Percentiles rank a stretch among this genome's conserved stretches.
phyloP scores from a whole-genome alignment of 2,888 invertebrate species.

The Hoplodrina blanda region DNA sequence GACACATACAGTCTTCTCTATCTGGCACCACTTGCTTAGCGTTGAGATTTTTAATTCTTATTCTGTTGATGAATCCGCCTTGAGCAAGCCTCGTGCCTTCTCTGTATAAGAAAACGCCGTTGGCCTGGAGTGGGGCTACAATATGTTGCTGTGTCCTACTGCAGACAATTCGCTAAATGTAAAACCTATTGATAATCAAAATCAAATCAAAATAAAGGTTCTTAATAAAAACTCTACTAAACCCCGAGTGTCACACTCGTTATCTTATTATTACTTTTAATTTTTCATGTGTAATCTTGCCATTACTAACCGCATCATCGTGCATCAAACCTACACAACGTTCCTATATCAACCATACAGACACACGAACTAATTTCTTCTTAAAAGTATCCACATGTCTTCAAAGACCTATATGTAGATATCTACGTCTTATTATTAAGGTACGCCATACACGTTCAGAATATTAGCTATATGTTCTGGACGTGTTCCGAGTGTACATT shows the following conservation, averaged over 20 bases:
- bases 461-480: constrained; percentile 35
- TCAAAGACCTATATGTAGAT: background rate
- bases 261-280: too few relatives aligned
- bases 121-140: too few relatives aligned
- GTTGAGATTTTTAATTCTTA: background rate
- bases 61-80: too few relatives aligned
- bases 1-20: constrained; percentile 3
- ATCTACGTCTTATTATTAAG: constrained; percentile 63
- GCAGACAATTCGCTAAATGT: too few relatives aligned
- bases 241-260: background rate
- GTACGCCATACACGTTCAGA: constrained; percentile 58
- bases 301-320: background rate
- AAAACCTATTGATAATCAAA: too few relatives aligned
- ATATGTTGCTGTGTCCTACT: too few relatives aligned
- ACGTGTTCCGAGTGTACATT: constrained; percentile 36
- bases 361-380: background rate
- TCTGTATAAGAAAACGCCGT: too few relatives aligned
- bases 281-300: too few relatives aligned
- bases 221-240: too few relatives aligned
- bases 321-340: background rate
- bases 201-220: too few relatives aligned
- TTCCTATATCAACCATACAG: background rate
- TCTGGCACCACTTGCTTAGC: background rate
- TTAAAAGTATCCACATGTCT: background rate
- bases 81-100: too few relatives aligned